These are phyloP conservation scores for Melanostoma mellinum DNA, from an alignment of 2,888 invertebrate species.

Conservation along the genomic window DNA sequence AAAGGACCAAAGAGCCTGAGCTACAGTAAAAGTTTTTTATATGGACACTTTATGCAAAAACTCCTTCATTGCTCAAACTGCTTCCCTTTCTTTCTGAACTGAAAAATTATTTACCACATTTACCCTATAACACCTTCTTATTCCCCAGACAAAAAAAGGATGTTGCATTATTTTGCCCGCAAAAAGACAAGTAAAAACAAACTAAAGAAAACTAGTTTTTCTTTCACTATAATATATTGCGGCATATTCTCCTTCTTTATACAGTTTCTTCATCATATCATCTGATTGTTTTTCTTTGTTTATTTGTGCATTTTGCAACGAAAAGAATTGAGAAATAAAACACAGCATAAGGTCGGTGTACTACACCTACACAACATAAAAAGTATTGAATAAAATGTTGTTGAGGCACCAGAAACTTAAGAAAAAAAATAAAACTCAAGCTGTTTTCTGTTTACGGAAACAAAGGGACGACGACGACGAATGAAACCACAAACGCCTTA, in stretches of 20 bases:
- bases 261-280: constrained; percentile 4
- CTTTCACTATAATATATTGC: not conserved
- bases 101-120: no score
- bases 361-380: constrained; percentile 38
- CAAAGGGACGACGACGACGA: constrained; percentile 28
- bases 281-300: constrained; percentile 2
- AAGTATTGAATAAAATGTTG: not conserved
- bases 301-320: constrained; percentile 30
- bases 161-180: not conserved
- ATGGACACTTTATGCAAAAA: no score
- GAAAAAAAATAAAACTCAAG: constrained; percentile 38
- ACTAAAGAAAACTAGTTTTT: not conserved
- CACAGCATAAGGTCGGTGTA: constrained; percentile 56
- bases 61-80: no score
- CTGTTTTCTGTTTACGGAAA: constrained; percentile 59
- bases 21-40: no score
- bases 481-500: constrained; percentile 14
- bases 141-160: not conserved
- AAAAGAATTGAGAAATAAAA: constrained; percentile 46
- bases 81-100: no score
- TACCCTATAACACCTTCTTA: no score
- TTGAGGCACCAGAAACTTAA: not conserved
- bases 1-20: no score
- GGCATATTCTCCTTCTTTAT: not conserved
- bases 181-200: not conserved